These are phyloP conservation scores for Ictalurus punctatus DNA, from an alignment of 2,113 vertebrate genomes.

Conservation along the genomic window DNA sequence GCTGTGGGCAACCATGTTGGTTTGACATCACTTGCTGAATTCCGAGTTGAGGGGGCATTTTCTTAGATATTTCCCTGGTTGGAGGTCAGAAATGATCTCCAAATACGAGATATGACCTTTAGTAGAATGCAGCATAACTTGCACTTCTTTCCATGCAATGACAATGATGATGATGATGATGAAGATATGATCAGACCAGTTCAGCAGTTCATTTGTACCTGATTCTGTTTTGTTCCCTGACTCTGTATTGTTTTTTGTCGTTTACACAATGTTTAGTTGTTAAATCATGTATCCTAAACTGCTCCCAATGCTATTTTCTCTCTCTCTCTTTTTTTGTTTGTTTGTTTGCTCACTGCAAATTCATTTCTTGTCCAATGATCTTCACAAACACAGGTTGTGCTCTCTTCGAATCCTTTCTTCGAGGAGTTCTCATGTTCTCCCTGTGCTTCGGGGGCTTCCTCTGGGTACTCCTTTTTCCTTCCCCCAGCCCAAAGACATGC, in stretches of 20 bases:
- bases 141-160: not conserved
- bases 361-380: not conserved
- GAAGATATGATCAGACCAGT: not conserved
- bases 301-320: not conserved
- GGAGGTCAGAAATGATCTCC: not conserved
- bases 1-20: not conserved
- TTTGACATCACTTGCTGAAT: not conserved
- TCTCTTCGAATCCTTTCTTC: not conserved
- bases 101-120: not conserved
- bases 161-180: not conserved
- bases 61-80: not conserved
- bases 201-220: not conserved
- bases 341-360: not conserved
- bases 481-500: too few relatives aligned
- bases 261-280: not conserved
- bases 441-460: too few relatives aligned
- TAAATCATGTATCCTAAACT: not conserved
- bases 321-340: not conserved
- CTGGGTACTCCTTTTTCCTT: too few relatives aligned
- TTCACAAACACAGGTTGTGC: not conserved
- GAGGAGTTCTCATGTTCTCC: too few relatives aligned
- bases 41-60: not conserved
- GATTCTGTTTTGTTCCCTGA: not conserved
- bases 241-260: not conserved
- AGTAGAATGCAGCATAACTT: not conserved